Percentiles rank a stretch among this genome's conserved stretches.
Evolutionary conservation across 2,113 vertebrate species (phyloP).

Genomic region (Gopherus flavomarginatus): DNA sequence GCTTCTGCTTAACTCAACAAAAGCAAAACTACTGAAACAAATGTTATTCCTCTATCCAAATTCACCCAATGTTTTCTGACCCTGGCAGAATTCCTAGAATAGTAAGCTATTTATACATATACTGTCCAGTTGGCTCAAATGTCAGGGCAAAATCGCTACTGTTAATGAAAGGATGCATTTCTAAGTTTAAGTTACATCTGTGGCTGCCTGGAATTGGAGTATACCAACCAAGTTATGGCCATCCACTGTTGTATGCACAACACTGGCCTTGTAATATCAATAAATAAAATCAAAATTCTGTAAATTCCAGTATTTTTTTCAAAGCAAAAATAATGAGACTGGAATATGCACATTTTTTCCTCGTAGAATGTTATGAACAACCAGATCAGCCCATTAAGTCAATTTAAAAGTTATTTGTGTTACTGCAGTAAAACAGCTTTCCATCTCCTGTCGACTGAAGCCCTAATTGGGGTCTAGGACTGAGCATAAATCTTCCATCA

Average conservation of each 20-base stretch:
- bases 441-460: not conserved
- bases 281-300: not conserved
- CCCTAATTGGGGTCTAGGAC: constrained; percentile 18
- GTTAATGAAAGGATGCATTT: not conserved
- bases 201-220: not conserved
- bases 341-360: constrained; percentile 17
- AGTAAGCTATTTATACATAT: not conserved
- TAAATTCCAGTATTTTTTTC: not conserved
- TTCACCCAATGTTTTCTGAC: not conserved
- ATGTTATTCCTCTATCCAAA: not conserved
- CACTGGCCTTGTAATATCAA: not conserved
- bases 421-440: constrained; percentile 10
- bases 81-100: not conserved
- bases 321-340: not conserved
- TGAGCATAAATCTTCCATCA: not conserved
- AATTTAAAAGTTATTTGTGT: constrained; percentile 13
- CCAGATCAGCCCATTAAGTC: constrained; percentile 1
- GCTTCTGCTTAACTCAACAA: not conserved
- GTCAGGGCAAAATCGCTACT: not conserved
- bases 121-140: not conserved
- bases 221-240: not conserved
- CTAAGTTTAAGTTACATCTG: not conserved
- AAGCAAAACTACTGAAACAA: not conserved
- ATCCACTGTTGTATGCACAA: not conserved
- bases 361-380: not conserved